Percentiles rank a stretch among this genome's conserved stretches.
These are phyloP conservation scores for Capromys pilorides DNA, from an alignment of 2,797 vertebrate species.

Conservation along the genomic window DNA sequence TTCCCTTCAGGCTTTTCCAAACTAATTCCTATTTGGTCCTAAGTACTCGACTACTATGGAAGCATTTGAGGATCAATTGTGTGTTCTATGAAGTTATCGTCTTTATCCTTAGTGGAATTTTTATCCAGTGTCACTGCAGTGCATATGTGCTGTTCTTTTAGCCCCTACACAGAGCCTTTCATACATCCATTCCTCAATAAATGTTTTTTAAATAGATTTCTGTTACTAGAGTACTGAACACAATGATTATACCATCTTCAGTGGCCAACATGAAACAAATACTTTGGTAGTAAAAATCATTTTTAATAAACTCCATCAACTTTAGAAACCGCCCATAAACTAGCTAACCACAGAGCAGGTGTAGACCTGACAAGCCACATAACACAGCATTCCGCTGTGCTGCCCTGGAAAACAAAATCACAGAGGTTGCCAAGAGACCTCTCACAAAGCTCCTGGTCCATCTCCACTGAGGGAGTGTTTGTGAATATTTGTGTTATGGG, in stretches of 20 bases:
- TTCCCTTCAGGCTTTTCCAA: neutral
- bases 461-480: neutral
- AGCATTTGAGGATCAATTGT: neutral
- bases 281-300: neutral
- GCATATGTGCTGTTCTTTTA: neutral
- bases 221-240: neutral
- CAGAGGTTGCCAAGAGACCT: neutral
- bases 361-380: neutral
- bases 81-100: neutral
- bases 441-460: neutral
- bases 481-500: neutral
- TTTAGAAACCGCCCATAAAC: neutral
- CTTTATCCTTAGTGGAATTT: neutral
- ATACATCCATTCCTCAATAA: neutral
- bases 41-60: neutral
- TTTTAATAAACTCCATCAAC: conserved; percentile 40
- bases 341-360: neutral
- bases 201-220: conserved; percentile 12
- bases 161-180: neutral
- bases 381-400: neutral
- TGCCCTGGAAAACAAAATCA: neutral
- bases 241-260: neutral
- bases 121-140: neutral
- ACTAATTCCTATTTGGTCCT: neutral
- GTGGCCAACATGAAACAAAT: neutral